Evolutionary conservation across 2,113 vertebrate species (phyloP), one percentile per base, ranked within the genome.

Genomic region (Ophiodon elongatus): DNA sequence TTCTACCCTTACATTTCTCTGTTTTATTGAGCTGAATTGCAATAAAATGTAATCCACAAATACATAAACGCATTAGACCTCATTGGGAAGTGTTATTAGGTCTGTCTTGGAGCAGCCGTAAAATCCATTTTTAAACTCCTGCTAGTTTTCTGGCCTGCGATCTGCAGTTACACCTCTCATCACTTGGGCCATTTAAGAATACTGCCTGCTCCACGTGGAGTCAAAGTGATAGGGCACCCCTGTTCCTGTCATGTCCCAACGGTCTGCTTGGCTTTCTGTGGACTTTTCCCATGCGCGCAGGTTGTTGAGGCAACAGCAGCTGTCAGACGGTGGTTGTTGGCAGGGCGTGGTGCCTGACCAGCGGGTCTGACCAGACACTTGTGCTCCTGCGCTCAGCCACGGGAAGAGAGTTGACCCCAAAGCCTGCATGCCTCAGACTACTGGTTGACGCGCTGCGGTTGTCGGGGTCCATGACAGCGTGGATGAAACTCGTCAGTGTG

Each of bases 11-110:
- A 93, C 88, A 92, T 94, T 94, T 94, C 88, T 91, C 82, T 79
- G 33, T 88, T 94, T 94, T 94, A 94, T 94, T 89, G 92, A 93
- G 88, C 84, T 73, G 82, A 91, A 92, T 90, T 92, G 92, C 91
- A 92, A 92, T 94, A 93, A 95, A 94, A 93, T 67, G 47, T 77
- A 92, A 93, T 94, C 93, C 92, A 92, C 90, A 91, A 93, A 94
- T 94, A 92, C 86, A 94, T 95, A 93, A 93, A 91, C 80, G 75
- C 91, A 93, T 95, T 92, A 94, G 85, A 91, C 86, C 89, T 95
- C 89, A 93, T 54, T 90, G 85, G 87, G 91, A 94, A 93, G 90
- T 90, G 89, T 80, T 87, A 90, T 90, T 91, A 90, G 85, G 87
- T 93, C 87, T 88, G 88, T 90, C 85, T 62, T 65, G 74, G 79